Conservation (phyloP, 2,113 vertebrate species). For the Azemiops feae region DNA sequence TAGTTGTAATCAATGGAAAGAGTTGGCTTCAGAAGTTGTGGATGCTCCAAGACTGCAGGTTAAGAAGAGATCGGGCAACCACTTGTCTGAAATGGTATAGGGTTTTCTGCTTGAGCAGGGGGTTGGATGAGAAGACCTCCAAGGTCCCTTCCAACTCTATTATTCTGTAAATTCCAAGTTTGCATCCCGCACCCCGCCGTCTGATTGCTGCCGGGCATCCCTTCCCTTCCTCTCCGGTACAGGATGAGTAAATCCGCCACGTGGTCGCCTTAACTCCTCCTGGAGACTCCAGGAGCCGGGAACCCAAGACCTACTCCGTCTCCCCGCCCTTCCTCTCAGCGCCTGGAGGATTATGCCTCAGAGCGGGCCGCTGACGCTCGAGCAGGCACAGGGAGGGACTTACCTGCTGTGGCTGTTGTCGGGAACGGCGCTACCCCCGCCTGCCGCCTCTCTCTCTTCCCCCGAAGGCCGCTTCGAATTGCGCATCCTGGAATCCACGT, state of each 20-base stretch:
- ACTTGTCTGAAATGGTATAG: neutral
- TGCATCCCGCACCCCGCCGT: neutral
- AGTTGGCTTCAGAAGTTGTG: neutral
- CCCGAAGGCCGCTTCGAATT: neutral
- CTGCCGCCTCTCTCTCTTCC: neutral
- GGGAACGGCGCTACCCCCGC: neutral
- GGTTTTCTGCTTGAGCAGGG: neutral
- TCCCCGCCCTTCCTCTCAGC: neutral
- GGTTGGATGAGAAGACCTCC: neutral
- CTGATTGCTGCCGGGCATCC: neutral
- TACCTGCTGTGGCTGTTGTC: conserved; percentile 10
- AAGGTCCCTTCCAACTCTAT: neutral
- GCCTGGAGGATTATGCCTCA: neutral
- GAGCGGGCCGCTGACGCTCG: neutral
- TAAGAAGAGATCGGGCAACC: neutral
- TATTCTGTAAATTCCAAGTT: neutral
- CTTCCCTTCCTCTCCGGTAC: neutral
- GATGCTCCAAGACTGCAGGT: neutral
- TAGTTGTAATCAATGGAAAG: neutral
- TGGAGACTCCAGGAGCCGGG: neutral
- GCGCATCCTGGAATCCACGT: neutral
- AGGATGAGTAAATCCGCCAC: neutral
- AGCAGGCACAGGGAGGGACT: conserved; percentile 15
- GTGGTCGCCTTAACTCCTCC: neutral
- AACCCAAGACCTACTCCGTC: neutral